These are phyloP conservation scores for Stegodyphus mimosarum DNA, from an alignment of 1,140 invertebrate species.

Conservation along the genomic window DNA sequence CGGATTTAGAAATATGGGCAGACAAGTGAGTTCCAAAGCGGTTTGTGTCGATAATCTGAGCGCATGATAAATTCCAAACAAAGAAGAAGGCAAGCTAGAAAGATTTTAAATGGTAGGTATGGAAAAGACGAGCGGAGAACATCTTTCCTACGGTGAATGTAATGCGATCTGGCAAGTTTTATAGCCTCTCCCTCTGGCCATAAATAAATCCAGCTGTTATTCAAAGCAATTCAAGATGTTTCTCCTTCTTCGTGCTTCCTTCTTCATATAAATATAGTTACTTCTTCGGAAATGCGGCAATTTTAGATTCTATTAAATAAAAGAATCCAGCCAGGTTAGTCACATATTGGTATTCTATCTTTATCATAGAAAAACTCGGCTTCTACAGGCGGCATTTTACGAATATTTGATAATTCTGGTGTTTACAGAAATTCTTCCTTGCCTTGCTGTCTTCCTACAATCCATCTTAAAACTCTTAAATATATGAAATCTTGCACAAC, in stretches of 20 bases:
- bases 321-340: conserved; percentile 40
- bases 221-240: conserved; percentile 48
- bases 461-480: too few species aligned
- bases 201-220: conserved; percentile 59
- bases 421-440: too few species aligned
- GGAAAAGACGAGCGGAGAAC: conserved; percentile 18
- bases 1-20: conserved; percentile 33
- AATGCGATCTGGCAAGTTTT: conserved; percentile 53
- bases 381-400: too few species aligned
- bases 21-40: conserved; percentile 5
- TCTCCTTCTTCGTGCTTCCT: conserved; percentile 28
- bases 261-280: background rate
- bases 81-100: conserved; percentile 22
- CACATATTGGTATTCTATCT: background rate
- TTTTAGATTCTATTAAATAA: conserved; percentile 57
- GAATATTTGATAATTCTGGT: too few species aligned
- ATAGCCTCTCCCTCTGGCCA: conserved; percentile 46
- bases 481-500: too few species aligned
- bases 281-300: conserved; percentile 34
- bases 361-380: too few species aligned
- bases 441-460: too few species aligned
- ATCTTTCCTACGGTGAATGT: conserved; percentile 50
- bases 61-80: conserved; percentile 51
- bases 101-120: conserved; percentile 39
- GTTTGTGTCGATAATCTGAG: conserved; percentile 26